Evolutionary conservation across 2,113 vertebrate genomes (phyloP).

Genomic region (Labrus mixtus): DNA sequence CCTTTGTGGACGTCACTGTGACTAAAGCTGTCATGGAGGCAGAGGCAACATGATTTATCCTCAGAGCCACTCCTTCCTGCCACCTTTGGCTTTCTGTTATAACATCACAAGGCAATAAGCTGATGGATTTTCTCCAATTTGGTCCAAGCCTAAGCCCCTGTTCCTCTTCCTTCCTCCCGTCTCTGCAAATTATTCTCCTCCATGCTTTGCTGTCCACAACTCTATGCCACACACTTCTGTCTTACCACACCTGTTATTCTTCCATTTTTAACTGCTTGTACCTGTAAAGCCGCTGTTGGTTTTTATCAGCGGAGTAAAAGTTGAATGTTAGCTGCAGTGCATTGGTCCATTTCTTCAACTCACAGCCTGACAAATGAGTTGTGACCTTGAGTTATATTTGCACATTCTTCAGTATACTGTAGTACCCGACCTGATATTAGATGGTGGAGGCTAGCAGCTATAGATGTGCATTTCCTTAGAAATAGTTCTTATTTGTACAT

Average conservation of each 20-base stretch:
- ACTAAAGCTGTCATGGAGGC: conserved; percentile 73
- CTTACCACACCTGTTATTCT: conserved; percentile 64
- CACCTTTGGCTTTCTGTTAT: conserved; percentile 71
- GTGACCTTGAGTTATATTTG: conserved; percentile 84
- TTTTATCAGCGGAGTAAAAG: conserved; percentile 80
- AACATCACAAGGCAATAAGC: conserved; percentile 73
- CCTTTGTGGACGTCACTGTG: conserved; percentile 75
- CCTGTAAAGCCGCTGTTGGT: conserved; percentile 71
- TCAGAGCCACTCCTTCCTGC: conserved; percentile 69
- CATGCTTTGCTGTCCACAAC: conserved; percentile 42
- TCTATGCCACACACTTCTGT: conserved; percentile 44
- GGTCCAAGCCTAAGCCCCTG: conserved; percentile 43
- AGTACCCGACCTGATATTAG: conserved; percentile 80
- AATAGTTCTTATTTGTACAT: too few species aligned
- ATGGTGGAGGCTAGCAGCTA: conserved; percentile 34
- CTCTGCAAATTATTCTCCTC: conserved; percentile 44
- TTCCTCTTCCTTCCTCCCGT: conserved; percentile 31
- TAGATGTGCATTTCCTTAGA: conserved; percentile 8
- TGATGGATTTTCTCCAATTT: conserved; percentile 75
- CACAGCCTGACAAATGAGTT: conserved; percentile 83
- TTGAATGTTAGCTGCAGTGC: conserved; percentile 73
- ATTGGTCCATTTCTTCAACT: conserved; percentile 76
- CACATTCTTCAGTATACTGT: conserved; percentile 84
- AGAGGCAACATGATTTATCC: conserved; percentile 74
- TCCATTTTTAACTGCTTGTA: conserved; percentile 73